Evolutionary conservation across 2,888 invertebrate genomes (phyloP).

Genomic region (Dascillus cervinus): DNA sequence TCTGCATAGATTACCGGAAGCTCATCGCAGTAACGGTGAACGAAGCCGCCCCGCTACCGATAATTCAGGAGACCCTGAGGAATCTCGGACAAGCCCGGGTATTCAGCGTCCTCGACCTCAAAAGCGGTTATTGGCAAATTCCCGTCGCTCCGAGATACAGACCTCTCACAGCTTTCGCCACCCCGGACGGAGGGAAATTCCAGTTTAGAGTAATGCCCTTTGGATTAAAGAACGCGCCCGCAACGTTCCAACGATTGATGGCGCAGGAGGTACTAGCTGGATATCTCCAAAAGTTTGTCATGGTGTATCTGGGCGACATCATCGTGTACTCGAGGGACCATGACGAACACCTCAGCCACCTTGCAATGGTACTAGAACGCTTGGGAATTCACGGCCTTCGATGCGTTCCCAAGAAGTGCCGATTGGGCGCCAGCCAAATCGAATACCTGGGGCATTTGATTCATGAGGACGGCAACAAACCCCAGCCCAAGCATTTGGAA

Average conservation of each 20-base stretch:
- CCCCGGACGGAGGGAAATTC: conserved; percentile 24
- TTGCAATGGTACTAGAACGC: conserved; percentile 15
- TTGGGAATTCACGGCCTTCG: conserved; percentile 15
- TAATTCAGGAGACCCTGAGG: conserved; percentile 20
- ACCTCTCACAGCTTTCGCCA: conserved; percentile 6
- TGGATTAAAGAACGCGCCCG: conserved; percentile 23
- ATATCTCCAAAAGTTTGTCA: too few relatives aligned
- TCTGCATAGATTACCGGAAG: conserved; percentile 20
- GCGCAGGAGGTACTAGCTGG: too few relatives aligned
- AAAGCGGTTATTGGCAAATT: conserved; percentile 30
- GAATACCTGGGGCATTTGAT: too few relatives aligned
- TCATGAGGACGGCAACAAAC: too few relatives aligned
- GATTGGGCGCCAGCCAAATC: too few relatives aligned
- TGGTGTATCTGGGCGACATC: conserved; percentile 28
- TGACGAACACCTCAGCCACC: conserved; percentile 16
- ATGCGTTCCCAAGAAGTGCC: too few relatives aligned
- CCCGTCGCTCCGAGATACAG: conserved; percentile 16
- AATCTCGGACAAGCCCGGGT: conserved; percentile 23
- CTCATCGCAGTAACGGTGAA: conserved; percentile 13
- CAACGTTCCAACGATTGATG: too few relatives aligned
- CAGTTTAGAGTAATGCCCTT: conserved; percentile 27
- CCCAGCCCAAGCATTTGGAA: too few relatives aligned
- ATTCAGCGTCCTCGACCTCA: conserved; percentile 26
- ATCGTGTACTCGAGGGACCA: conserved; percentile 13
- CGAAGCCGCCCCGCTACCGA: conserved; percentile 17